Percentiles rank a stretch among this genome's conserved stretches.
phyloP scores from a whole-genome alignment of 2,888 invertebrate species.

The Hofmannophila pseudospretella region DNA sequence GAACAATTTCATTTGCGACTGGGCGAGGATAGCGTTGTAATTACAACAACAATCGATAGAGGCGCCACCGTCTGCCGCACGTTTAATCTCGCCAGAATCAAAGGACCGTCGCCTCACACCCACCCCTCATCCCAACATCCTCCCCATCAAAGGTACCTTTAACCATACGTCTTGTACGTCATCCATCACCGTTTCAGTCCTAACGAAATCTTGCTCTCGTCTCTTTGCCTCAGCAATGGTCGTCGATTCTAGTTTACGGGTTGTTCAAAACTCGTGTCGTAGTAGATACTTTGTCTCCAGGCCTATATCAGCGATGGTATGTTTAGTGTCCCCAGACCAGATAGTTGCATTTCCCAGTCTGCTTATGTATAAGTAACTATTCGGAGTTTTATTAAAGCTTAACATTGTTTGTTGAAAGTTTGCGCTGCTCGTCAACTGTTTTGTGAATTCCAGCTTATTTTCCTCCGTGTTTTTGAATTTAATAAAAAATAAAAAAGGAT shows the following conservation, averaged over 20 bases:
- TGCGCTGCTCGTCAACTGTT: conserved; percentile 2
- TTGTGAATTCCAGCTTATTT: not conserved
- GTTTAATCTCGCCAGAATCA: conserved; percentile 77
- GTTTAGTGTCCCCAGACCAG: conserved; percentile 63
- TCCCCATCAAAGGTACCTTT: conserved; percentile 31
- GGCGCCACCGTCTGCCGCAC: conserved; percentile 78
- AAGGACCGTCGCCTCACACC: conserved; percentile 74
- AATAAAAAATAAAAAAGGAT: too few species aligned
- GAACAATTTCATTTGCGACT: conserved; percentile 78
- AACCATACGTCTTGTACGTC: conserved; percentile 12
- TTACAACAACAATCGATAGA: conserved; percentile 79
- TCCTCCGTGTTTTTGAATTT: not conserved
- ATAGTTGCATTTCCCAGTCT: conserved; percentile 72
- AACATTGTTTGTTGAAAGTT: conserved; percentile 43
- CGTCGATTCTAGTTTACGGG: conserved; percentile 10
- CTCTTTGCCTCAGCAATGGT: conserved; percentile 45
- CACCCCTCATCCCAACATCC: conserved; percentile 47
- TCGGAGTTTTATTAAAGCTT: conserved; percentile 64
- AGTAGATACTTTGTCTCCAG: conserved; percentile 66
- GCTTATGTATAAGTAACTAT: conserved; percentile 58
- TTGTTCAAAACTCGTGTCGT: conserved; percentile 43
- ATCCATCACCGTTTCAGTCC: conserved; percentile 32
- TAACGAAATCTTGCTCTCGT: conserved; percentile 7
- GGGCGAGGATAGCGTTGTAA: conserved; percentile 76
- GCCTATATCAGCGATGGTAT: conserved; percentile 66